Evolutionary conservation across 2,113 vertebrate genomes (phyloP).

Genomic region (Poecilia latipinna): DNA sequence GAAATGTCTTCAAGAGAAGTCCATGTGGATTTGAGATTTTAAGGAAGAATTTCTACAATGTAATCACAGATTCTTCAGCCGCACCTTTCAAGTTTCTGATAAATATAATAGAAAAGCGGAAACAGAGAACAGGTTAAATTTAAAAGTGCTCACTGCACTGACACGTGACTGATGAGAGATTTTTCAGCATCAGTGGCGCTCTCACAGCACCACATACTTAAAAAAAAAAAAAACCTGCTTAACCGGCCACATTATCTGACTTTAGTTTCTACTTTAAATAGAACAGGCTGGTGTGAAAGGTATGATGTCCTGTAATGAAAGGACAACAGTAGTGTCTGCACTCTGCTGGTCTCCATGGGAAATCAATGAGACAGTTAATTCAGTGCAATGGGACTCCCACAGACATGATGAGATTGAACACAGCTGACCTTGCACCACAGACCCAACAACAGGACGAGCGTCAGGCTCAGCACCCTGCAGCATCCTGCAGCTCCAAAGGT

Average conservation of each 20-base stretch:
- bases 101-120: constrained; percentile 11
- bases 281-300: not conserved
- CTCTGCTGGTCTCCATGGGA: constrained; percentile 55
- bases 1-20: not conserved
- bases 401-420: constrained; percentile 35
- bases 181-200: constrained; percentile 7
- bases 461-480: too few relatives aligned
- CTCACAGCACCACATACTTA: not conserved
- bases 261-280: too few relatives aligned
- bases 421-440: constrained; percentile 53
- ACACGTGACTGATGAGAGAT: constrained; percentile 14
- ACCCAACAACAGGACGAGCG: not conserved
- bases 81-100: not conserved
- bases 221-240: not conserved
- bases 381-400: constrained; percentile 53
- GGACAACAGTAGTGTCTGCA: constrained; percentile 42
- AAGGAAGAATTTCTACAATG: not conserved
- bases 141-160: not conserved
- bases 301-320: constrained; percentile 3
- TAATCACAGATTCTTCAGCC: not conserved
- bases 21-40: not conserved
- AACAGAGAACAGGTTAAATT: constrained; percentile 15
- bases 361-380: constrained; percentile 73
- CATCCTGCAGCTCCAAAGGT: too few relatives aligned
- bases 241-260: too few relatives aligned